A percentile compares a stretch with the other conserved stretches of the same genome.
phyloP scores from a whole-genome alignment of 92 coral and sea anemone species.

The Scolanthus callimorphus region DNA sequence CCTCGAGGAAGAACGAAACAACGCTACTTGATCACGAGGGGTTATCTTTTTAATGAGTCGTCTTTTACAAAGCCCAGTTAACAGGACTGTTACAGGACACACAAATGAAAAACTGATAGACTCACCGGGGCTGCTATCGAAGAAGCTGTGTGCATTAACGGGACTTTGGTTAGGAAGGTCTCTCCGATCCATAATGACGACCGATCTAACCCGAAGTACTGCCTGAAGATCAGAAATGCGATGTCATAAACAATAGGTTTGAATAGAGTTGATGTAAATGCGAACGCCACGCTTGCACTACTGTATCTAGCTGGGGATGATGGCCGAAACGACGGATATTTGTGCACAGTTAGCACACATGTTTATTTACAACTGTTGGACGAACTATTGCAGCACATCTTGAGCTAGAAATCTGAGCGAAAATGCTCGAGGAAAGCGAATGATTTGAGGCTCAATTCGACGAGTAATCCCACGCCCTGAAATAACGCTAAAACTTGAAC shows the following conservation, averaged over 20 bases:
- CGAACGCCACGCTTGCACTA: conserved; percentile 79
- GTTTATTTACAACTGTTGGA: conserved; percentile 88
- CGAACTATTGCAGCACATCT: conserved; percentile 58
- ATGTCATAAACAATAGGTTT: conserved; percentile 85
- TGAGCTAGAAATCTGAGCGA: conserved; percentile 28
- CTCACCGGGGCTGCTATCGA: conserved; percentile 95
- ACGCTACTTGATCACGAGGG: conserved; percentile 42
- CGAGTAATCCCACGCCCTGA: conserved; percentile 93
- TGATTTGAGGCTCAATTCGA: conserved; percentile 51
- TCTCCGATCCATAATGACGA: conserved; percentile 87
- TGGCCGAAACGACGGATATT: conserved; percentile 59
- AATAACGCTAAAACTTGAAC: conserved; percentile 88
- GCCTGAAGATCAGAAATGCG: conserved; percentile 83
- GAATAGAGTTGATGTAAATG: conserved; percentile 68
- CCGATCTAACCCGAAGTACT: conserved; percentile 45
- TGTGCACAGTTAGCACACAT: conserved; percentile 75
- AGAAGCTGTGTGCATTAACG: conserved; percentile 94
- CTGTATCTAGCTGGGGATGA: conserved; percentile 56
- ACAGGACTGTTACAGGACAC: conserved; percentile 28
- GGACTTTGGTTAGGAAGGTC: conserved; percentile 99
- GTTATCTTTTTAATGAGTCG: conserved; percentile 35
- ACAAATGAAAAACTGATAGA: conserved; percentile 22
- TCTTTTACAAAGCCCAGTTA: conserved; percentile 43
- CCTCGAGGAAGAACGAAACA: conserved; percentile 22
- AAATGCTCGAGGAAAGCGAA: conserved; percentile 24